Percentiles rank a stretch among this genome's conserved stretches.
phyloP scores from a whole-genome alignment of 2,797 vertebrate species.

The Buceros bicornis region DNA sequence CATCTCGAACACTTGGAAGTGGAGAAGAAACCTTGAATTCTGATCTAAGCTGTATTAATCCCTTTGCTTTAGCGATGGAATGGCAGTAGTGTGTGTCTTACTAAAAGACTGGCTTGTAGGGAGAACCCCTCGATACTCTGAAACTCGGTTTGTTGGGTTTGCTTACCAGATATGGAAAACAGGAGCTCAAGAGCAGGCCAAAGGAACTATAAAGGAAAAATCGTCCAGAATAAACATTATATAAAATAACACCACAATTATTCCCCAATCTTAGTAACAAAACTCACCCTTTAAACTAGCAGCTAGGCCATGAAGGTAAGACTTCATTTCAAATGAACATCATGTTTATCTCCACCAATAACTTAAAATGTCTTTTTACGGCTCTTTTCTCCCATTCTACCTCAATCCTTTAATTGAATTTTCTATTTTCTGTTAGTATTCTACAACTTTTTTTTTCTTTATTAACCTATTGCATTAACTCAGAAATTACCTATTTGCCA shows the following conservation, averaged over 20 bases:
- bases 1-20: fast-evolving
- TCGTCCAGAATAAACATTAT: background rate
- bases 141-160: background rate
- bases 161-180: background rate
- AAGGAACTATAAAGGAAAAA: background rate
- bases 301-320: background rate
- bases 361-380: background rate
- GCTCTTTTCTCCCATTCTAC: background rate
- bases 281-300: background rate
- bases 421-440: background rate
- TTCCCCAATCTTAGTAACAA: background rate
- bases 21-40: background rate
- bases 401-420: background rate
- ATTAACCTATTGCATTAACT: background rate
- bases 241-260: background rate
- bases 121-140: background rate
- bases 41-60: background rate
- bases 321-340: background rate
- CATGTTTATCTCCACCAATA: background rate
- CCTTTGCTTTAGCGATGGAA: background rate
- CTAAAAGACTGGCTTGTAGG: background rate
- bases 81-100: fast-evolving
- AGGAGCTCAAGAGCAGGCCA: background rate
- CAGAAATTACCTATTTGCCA: background rate
- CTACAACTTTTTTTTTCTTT: background rate